Base-by-base conservation (phyloP, 2,797 vertebrate species). In the Iguana delicatissima region DNA sequence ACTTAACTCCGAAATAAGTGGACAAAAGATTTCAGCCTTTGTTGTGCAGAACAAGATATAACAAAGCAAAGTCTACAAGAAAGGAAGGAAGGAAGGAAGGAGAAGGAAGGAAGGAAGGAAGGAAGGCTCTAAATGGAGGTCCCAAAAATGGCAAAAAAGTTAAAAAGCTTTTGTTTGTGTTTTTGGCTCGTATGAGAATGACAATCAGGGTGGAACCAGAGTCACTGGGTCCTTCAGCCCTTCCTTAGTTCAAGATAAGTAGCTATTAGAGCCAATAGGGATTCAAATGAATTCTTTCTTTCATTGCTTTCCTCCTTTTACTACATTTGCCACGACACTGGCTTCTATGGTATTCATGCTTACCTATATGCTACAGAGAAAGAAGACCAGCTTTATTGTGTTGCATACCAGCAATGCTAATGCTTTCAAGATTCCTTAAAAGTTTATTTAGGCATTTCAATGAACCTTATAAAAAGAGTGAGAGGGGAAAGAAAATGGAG, bases 351-450 rank as follows among this genome's bases (percentile, higher is more conserved):
- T 89, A 24, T 26, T 46, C 35, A 59, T 57, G 20, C 8, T 29
- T n/a, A 80, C 86, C 59, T 88, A 84, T 29, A 88, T 1, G 26
- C 87, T 79, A 52, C 50, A 72, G 80, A 87, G 50, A 80, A 73
- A 32, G 84, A 62, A 74, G 62, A 69, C 59, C 84, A 35, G 32
- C 50, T 92, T 84, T 83, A 59, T 38, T 50, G 86, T 86, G 64
- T 83, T 90, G 79, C 42, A 83, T 22, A 38, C 59, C 24, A 82
- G 8, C 46, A 85, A 38, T 69, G 62, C 32, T 89, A 77, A 85
- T 79, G 79, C 80, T 90, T 86, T 90, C 91, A 89, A 86, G 89
- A 77, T 72, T 79, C 46, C 57, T 88, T 85, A 50, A 88, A 87
- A 62, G 73, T 77, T 90, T 79, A 86, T 69, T 91, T 89, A 89